Evolutionary conservation across 2,888 invertebrate genomes (phyloP).

Genomic region (Apodemia zela): DNA sequence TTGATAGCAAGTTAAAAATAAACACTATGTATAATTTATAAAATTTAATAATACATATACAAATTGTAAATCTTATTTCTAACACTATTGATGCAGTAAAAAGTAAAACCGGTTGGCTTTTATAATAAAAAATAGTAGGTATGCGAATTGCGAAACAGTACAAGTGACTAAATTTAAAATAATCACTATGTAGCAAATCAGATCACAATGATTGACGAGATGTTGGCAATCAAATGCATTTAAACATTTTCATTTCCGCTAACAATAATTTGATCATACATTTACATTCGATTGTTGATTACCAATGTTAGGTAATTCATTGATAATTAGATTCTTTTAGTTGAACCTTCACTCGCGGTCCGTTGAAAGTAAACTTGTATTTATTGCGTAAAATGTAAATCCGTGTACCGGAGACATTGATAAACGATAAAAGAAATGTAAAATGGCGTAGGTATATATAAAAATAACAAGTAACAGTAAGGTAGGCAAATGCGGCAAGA

Average conservation of each 20-base stretch:
- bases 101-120: too few relatives aligned
- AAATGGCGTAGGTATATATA: too few relatives aligned
- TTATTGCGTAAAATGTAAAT: slow-evolving; percentile 28
- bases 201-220: slow-evolving; percentile 12
- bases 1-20: too few relatives aligned
- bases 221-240: slow-evolving; percentile 6
- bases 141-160: too few relatives aligned
- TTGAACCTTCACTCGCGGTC: slow-evolving; percentile 34
- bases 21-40: too few relatives aligned
- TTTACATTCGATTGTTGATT: slow-evolving; percentile 21
- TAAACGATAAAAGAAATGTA: not conserved
- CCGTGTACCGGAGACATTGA: not conserved
- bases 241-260: slow-evolving; percentile 12
- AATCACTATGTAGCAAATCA: slow-evolving; percentile 1
- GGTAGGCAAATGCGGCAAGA: too few relatives aligned
- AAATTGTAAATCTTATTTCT: too few relatives aligned
- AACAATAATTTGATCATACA: slow-evolving; percentile 23
- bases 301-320: slow-evolving; percentile 27
- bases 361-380: slow-evolving; percentile 32
- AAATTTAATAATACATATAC: too few relatives aligned
- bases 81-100: too few relatives aligned
- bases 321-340: slow-evolving; percentile 34
- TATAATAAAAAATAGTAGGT: too few relatives aligned
- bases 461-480: too few relatives aligned
- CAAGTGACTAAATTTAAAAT: not conserved